A percentile compares a stretch with the other conserved stretches of the same genome.
Evolutionary conservation across 92 coral and sea anemone species (phyloP).

Genomic region (Blastomussa wellsi): DNA sequence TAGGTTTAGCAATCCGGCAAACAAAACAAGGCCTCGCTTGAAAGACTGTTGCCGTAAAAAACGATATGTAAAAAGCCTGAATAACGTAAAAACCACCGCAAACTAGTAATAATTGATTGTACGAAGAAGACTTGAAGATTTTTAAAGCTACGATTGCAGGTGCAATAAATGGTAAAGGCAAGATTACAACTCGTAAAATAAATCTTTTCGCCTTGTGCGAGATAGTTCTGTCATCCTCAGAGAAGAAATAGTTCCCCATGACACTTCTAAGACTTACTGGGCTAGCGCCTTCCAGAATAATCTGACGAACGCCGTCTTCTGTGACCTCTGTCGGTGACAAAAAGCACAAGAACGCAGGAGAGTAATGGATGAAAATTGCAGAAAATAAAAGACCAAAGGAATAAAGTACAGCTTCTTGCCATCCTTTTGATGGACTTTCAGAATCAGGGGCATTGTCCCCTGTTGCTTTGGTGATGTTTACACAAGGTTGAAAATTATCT

Average conservation of each 20-base stretch:
- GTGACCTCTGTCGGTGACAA: constrained; percentile 1
- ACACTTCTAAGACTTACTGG: constrained; percentile 14
- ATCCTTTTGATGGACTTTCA: background rate
- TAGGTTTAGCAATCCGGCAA: background rate
- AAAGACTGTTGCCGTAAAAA: background rate
- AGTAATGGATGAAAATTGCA: background rate
- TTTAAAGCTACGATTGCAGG: background rate
- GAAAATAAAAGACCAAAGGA: too few relatives aligned
- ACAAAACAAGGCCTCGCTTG: background rate
- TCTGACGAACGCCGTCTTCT: constrained; percentile 5
- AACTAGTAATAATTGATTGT: background rate
- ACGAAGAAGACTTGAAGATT: background rate
- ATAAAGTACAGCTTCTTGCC: background rate
- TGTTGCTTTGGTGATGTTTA: background rate
- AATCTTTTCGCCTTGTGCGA: background rate
- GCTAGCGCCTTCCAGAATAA: constrained; percentile 10
- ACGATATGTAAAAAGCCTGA: background rate
- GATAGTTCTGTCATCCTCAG: background rate
- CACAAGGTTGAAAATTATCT: background rate
- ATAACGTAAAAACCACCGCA: background rate
- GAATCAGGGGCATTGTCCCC: background rate
- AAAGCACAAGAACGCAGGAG: constrained; percentile 13
- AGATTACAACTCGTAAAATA: background rate
- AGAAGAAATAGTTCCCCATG: background rate
- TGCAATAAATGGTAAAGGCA: background rate